phyloP scores from a whole-genome alignment of 2,113 vertebrate species.

The Tor tambroides region DNA sequence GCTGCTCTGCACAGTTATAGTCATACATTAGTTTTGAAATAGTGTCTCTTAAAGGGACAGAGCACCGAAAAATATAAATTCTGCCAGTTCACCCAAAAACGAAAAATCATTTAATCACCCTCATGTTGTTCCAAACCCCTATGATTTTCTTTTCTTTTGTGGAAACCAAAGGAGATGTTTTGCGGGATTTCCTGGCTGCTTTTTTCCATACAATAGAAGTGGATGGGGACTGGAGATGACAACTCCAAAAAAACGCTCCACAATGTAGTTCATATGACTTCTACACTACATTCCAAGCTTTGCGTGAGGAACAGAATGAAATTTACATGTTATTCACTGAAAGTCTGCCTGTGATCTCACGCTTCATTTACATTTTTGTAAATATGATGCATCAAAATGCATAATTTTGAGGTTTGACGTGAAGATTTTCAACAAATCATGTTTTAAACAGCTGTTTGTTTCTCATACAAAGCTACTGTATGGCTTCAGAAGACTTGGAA shows the following conservation, averaged over 20 bases:
- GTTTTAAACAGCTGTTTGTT: no score
- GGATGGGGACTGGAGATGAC: neutral
- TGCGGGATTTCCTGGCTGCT: neutral
- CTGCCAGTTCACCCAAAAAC: neutral
- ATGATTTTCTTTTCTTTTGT: neutral
- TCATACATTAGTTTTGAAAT: neutral
- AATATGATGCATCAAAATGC: neutral
- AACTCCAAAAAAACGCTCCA: neutral
- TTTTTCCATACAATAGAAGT: neutral
- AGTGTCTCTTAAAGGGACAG: neutral
- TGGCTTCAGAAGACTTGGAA: neutral
- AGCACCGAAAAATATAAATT: neutral
- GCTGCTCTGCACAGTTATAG: neutral
- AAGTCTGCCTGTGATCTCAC: neutral
- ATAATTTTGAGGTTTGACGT: neutral
- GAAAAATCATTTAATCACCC: neutral
- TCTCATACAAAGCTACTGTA: no score
- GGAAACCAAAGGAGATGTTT: neutral
- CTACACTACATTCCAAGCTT: neutral
- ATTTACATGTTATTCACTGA: no score
- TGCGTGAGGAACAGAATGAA: neutral
- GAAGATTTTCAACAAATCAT: neutral
- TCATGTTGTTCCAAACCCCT: neutral
- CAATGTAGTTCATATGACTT: neutral
- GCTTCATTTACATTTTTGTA: neutral